Conservation (phyloP, 2,797 vertebrate species). For the Synaphobranchus kaupii region DNA sequence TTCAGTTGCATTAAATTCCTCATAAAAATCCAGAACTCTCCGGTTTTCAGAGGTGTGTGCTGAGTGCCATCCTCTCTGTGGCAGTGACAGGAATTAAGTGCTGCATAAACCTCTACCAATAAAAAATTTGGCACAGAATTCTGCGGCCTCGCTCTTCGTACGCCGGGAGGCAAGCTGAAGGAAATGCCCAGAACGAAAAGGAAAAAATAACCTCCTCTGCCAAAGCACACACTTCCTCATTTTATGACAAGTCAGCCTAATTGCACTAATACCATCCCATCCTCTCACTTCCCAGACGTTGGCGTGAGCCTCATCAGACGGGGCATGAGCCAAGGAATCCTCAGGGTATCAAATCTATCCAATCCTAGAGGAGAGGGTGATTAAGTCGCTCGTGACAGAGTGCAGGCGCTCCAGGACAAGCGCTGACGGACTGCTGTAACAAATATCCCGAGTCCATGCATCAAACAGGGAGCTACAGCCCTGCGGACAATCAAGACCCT, state of each 20-base stretch:
- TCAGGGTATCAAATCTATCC: neutral
- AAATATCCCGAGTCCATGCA: neutral
- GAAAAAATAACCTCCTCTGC: neutral
- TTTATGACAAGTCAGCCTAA: neutral
- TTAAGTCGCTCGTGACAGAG: neutral
- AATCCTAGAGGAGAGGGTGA: neutral
- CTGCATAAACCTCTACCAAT: neutral
- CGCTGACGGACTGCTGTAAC: neutral
- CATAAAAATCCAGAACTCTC: neutral
- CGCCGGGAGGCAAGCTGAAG: neutral
- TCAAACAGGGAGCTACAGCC: neutral
- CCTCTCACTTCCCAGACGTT: neutral
- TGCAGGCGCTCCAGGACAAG: neutral
- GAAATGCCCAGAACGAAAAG: neutral
- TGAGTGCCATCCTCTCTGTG: neutral
- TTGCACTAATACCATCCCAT: neutral
- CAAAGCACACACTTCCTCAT: constrained; percentile 1
- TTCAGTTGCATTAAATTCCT: neutral
- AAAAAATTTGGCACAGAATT: neutral
- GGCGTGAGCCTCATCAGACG: constrained; percentile 5
- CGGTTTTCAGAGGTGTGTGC: neutral
- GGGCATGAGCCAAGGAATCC: neutral
- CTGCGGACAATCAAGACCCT: neutral
- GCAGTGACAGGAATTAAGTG: neutral
- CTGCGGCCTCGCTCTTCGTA: neutral